Evolutionary conservation across 2,113 vertebrate species (phyloP), one percentile per base, ranked within the genome.

Genomic region (Thomomys bottae): DNA sequence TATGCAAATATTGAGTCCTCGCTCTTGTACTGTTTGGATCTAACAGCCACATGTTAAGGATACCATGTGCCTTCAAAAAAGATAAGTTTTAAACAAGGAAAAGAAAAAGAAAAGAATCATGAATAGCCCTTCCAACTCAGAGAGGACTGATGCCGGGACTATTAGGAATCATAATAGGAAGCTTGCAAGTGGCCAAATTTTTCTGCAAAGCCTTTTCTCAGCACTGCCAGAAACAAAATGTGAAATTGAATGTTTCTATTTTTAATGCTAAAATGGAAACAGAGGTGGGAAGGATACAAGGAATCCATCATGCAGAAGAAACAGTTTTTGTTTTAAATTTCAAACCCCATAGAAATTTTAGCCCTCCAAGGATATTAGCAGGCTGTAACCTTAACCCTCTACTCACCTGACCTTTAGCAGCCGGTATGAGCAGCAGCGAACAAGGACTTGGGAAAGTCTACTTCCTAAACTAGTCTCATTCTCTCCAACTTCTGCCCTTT

Each of bases 191-290:
- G 45, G 94, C 86, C 49, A 78, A 79, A 28, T 73, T 88, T 88
- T 82, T 91, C 70, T 75, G 21, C 66, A 68, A 49, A 30, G 85
- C 92, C 34, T 94, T 92, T 89, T 95, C 76, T 59, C 88, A 95
- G 84, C 38, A 68, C 94, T 72, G 86, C 91, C 92, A 94, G 96
- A 97, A 97, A 95, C 66, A 88, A 96, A 93, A 95, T 85, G 94
- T 1, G 12, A 95, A 95, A 93, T 90, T 77, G 68, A 92, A 76
- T 88, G 90, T 95, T 97, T 97, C 96, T 97, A 96, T 96, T 97
- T 97, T 97, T 97, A 54, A 96, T 93, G 86, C 88, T 96, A 96
- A 97, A 98, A 98, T 96, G 87, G 95, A 98, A 98, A 96, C 94
- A 96, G 95, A 96, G 96, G 95, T 98, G 96, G 94, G 94, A 97